Percentiles rank a stretch among this genome's conserved stretches.
phyloP scores from a whole-genome alignment of 2,888 invertebrate genomes.

The Lochmaea capreae region DNA sequence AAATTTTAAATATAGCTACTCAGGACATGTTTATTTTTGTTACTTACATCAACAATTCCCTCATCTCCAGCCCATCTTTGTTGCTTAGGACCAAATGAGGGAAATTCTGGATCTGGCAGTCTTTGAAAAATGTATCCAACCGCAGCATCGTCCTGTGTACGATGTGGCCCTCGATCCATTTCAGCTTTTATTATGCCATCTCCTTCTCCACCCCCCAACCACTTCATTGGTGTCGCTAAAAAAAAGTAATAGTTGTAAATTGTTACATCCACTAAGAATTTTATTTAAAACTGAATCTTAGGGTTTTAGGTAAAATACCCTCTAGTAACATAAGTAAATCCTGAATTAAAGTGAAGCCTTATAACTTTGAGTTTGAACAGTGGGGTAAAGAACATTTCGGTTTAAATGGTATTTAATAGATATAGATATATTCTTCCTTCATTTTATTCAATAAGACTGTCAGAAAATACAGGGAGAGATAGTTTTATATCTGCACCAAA shows the following conservation, averaged over 20 bases:
- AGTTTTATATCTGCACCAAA: no score
- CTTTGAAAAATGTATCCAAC: conserved; percentile 93
- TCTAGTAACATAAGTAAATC: no score
- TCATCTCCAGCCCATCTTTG: conserved; percentile 93
- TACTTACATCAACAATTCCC: conserved; percentile 84
- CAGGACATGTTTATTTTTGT: no score
- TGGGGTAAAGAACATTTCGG: no score
- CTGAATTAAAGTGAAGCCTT: no score
- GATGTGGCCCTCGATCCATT: conserved; percentile 77
- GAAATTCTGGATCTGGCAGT: conserved; percentile 84
- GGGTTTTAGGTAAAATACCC: background rate
- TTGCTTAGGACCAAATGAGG: conserved; percentile 76
- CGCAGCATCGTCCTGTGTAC: conserved; percentile 89
- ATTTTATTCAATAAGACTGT: no score
- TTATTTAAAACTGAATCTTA: background rate
- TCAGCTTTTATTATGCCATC: conserved; percentile 72
- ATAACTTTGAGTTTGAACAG: no score
- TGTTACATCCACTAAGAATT: background rate
- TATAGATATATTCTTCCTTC: no score
- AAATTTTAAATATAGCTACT: no score
- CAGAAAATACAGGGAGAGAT: no score
- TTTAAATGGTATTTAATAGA: no score
- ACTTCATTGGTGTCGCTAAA: conserved; percentile 75
- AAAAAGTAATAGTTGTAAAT: conserved; percentile 12
- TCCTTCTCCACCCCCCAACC: conserved; percentile 77